phyloP scores from a whole-genome alignment of 2,888 invertebrate genomes.

The Tetropium fuscum region DNA sequence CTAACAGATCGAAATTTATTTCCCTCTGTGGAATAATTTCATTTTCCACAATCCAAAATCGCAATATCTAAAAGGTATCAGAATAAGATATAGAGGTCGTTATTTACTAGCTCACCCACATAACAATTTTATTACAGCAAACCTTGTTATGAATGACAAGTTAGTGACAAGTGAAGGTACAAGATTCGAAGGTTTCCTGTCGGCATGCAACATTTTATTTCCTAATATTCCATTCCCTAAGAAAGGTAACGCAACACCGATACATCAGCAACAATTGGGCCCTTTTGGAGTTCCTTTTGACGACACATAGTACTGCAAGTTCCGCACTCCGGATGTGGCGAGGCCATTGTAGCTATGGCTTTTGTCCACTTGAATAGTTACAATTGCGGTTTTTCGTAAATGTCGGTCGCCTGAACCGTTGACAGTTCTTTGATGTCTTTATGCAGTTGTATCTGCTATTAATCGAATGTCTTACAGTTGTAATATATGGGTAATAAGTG shows the following conservation, averaged over 20 bases:
- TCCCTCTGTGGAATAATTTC: too few species aligned
- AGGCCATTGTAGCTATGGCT: constrained; percentile 34
- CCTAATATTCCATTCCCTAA: constrained; percentile 3
- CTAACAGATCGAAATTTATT: too few species aligned
- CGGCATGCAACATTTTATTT: constrained; percentile 31
- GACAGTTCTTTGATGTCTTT: constrained; percentile 41
- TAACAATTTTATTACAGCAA: constrained; percentile 32
- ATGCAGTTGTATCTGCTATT: not conserved
- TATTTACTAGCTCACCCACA: constrained; percentile 22
- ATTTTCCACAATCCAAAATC: too few species aligned
- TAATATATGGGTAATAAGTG: too few species aligned
- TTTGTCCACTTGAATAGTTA: constrained; percentile 47
- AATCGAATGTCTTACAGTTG: too few species aligned
- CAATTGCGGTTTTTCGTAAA: constrained; percentile 55
- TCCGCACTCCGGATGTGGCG: constrained; percentile 49
- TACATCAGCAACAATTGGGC: constrained; percentile 36
- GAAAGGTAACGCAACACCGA: constrained; percentile 28
- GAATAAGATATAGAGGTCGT: too few species aligned
- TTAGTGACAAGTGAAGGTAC: constrained; percentile 29
- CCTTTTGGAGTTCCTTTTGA: constrained; percentile 27
- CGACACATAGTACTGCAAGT: constrained; percentile 32
- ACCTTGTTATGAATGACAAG: constrained; percentile 33
- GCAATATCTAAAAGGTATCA: too few species aligned
- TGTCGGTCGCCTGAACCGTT: constrained; percentile 34
- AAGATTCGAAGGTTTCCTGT: constrained; percentile 33